Conservation (phyloP, 2,113 vertebrate genomes). For the Ancistrus triradiatus region DNA sequence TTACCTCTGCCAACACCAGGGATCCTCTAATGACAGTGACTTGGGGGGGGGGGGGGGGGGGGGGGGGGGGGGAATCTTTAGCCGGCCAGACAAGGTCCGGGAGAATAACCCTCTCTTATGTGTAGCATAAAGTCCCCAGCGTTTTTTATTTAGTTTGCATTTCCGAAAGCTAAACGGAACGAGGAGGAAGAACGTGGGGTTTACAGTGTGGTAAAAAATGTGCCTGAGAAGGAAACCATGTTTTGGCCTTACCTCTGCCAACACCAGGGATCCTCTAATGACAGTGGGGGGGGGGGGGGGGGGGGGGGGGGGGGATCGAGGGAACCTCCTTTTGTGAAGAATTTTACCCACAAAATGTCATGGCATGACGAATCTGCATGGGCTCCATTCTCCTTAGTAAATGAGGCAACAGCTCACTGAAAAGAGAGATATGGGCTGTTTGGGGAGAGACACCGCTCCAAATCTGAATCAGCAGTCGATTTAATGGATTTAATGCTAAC, state of each 20-base stretch:
- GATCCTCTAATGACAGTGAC: conserved; percentile 61
- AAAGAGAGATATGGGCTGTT: conserved; percentile 6
- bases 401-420: conserved; percentile 9
- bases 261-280: conserved; percentile 59
- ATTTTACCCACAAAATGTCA: conserved; percentile 25
- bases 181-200: no score
- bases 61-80: no score
- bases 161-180: conserved; percentile 61
- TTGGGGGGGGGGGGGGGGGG: no score
- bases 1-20: conserved; percentile 55
- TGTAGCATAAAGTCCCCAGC: no score
- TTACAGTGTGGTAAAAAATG: conserved; percentile 65
- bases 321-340: no score
- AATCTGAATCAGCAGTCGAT: conserved; percentile 18
- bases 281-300: no score
- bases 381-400: no score
- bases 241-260: conserved; percentile 59
- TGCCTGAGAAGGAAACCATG: conserved; percentile 66
- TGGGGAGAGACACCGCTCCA: conserved; percentile 6
- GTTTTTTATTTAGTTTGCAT: conserved; percentile 63
- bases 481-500: conserved; percentile 33
- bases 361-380: conserved; percentile 44
- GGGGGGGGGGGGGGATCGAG: no score
- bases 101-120: no score
- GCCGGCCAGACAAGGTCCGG: no score